Base-by-base conservation (phyloP, 2,888 invertebrate genomes). In the Troides aeacus region DNA sequence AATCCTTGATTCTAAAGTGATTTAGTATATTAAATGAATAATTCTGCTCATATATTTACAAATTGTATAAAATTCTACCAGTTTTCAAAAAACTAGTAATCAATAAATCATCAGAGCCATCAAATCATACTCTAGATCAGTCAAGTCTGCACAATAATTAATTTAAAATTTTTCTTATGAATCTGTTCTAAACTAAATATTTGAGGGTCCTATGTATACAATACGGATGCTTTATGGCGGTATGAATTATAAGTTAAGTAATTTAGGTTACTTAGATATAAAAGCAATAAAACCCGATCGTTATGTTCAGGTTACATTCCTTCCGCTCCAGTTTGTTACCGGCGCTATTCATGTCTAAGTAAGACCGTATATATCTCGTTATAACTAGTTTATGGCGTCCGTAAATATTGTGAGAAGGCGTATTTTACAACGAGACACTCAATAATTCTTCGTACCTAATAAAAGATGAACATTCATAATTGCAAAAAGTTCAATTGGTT, bases 351-450 rank as follows among this genome's bases (percentile, higher is more conserved):
- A 60, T 8, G 56, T 46, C 42, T 69, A 66, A 66, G 46, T 69
- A 56, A 68, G 60, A 56, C 56, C 60, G 65, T 36, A 58, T 58
- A 50, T 62, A 62, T 65, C 69, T 69, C 62, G 69, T 69, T 69
- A 66, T 69, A 65, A 69, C 69, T 69, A 62, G 69, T 69, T 69
- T 66, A 69, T 69, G 65, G 39, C 62, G 58, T 58, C 46, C 69
- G 69, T 69, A 69, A 69, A 69, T 69, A 69, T 69, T 69, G 65
- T 65, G 62, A 69, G 64, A 42, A 56, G 69, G 65, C 64, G 64
- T 69, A 65, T 69, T 69, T 69, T 69, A 69, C 61, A 30, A 69
- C 57, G 64, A 65, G 69, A 66, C 65, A 58, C 62, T 57, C 62
- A 69, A 66, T 69, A 66, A 65, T 46, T 69, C 69, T 64, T 17